Evolutionary conservation across 2,113 vertebrate genomes (phyloP).

Genomic region (Rhynchopsitta pachyrhyncha): DNA sequence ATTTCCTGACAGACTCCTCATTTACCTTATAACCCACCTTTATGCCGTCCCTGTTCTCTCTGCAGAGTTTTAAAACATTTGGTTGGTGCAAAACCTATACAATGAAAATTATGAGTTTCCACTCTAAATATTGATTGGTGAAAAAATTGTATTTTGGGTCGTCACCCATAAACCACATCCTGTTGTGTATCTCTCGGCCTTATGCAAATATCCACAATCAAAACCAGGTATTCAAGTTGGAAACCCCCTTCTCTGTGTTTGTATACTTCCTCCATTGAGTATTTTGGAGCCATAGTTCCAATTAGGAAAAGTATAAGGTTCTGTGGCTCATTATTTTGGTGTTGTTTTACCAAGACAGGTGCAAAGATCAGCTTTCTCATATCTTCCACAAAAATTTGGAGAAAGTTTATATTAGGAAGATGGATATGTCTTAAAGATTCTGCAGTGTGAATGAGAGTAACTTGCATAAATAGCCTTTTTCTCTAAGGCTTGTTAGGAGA

Average conservation of each 20-base stretch:
- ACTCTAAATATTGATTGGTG: neutral
- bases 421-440: neutral
- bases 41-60: neutral
- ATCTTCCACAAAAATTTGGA: neutral
- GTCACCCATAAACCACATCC: neutral
- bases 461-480: conserved; percentile 28
- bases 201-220: neutral
- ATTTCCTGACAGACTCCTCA: neutral
- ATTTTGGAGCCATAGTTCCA: neutral
- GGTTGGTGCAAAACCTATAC: neutral
- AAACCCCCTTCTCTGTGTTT: neutral
- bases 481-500: conserved; percentile 1
- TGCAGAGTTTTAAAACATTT: neutral
- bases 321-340: neutral
- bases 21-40: neutral
- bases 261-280: neutral
- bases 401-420: neutral
- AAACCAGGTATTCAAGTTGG: neutral
- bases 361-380: neutral
- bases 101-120: neutral
- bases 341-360: neutral
- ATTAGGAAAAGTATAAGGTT: neutral
- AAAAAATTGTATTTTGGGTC: neutral
- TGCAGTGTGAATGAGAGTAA: neutral
- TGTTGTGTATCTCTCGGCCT: neutral